These are phyloP conservation scores for Danaus plexippus DNA, from an alignment of 1,140 invertebrate genomes.

Conservation along the genomic window DNA sequence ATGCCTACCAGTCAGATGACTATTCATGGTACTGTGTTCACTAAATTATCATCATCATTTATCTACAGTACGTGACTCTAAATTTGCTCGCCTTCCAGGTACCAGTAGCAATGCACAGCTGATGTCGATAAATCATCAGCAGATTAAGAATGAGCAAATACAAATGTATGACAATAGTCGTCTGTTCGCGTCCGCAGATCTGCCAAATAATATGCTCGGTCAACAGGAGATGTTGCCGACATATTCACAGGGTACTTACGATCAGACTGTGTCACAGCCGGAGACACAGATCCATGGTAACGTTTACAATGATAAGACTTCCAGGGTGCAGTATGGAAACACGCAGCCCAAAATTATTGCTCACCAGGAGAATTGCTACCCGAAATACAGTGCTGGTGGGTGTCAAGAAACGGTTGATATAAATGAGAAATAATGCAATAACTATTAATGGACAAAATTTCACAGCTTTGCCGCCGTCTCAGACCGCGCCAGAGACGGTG, in stretches of 20 bases:
- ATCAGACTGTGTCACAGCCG: slow-evolving; percentile 28
- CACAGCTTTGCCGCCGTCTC: slow-evolving; percentile 48
- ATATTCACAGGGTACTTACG: slow-evolving; percentile 34
- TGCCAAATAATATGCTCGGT: slow-evolving; percentile 41
- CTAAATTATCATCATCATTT: slow-evolving; percentile 9
- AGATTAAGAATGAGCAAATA: slow-evolving; percentile 51
- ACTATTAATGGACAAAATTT: slow-evolving; percentile 1
- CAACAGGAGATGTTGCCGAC: slow-evolving; percentile 38
- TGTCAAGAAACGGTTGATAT: slow-evolving; percentile 4
- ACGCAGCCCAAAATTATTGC: slow-evolving; percentile 41
- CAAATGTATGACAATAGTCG: slow-evolving; percentile 47
- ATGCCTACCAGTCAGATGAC: slow-evolving; percentile 64
- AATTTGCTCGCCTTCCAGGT: slow-evolving; percentile 34
- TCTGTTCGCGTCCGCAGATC: slow-evolving; percentile 38
- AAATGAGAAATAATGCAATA: neutral
- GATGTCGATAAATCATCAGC: slow-evolving; percentile 42
- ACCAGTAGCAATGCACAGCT: slow-evolving; percentile 59
- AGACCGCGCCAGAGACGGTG: slow-evolving; percentile 59
- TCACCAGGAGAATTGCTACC: slow-evolving; percentile 38
- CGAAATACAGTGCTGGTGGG: slow-evolving; percentile 51
- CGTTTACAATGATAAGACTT: slow-evolving; percentile 34
- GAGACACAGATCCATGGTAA: slow-evolving; percentile 38
- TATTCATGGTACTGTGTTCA: slow-evolving; percentile 43
- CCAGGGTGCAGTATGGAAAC: slow-evolving; percentile 40
- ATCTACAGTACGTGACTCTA: slow-evolving; percentile 4